Evolutionary conservation across 2,888 invertebrate species (phyloP).

Genomic region (Drosophila lutescens): DNA sequence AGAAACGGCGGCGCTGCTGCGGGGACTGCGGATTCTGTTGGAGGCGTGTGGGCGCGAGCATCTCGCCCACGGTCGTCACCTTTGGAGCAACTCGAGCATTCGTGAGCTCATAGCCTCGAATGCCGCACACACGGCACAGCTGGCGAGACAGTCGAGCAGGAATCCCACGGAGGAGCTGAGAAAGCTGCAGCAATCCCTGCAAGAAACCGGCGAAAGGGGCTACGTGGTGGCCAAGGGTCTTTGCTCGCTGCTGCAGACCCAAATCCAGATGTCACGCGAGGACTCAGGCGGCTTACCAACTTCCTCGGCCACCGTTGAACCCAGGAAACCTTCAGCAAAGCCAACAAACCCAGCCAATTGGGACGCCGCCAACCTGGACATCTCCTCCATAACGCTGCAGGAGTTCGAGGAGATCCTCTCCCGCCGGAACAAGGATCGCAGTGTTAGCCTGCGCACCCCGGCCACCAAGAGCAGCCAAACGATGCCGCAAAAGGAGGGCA

Average conservation of each 20-base stretch:
- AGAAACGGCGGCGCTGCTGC: conserved; percentile 88
- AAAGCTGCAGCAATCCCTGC: conserved; percentile 84
- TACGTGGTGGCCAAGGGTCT: conserved; percentile 90
- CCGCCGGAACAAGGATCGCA: conserved; percentile 79
- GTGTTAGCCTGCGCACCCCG: conserved; percentile 77
- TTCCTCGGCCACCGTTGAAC: no score
- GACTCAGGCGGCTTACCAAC: background rate
- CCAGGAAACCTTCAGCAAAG: background rate
- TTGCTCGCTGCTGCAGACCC: conserved; percentile 85
- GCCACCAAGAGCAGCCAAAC: conserved; percentile 65
- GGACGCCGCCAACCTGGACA: conserved; percentile 82
- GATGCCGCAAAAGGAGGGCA: background rate
- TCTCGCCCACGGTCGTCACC: conserved; percentile 86
- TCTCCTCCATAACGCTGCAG: conserved; percentile 83
- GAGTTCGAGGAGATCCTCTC: conserved; percentile 84
- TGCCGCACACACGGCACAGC: conserved; percentile 65
- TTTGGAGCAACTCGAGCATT: conserved; percentile 90
- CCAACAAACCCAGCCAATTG: conserved; percentile 16
- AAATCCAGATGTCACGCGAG: conserved; percentile 42
- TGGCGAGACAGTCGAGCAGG: conserved; percentile 59
- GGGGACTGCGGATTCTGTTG: conserved; percentile 89
- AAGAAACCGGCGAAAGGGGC: conserved; percentile 87
- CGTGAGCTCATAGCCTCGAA: conserved; percentile 84
- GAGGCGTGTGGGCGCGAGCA: conserved; percentile 89
- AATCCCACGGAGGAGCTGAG: conserved; percentile 82